Evolutionary conservation across 2,113 vertebrate species (phyloP), one percentile per base, ranked within the genome.

Genomic region (Clarias gariepinus): DNA sequence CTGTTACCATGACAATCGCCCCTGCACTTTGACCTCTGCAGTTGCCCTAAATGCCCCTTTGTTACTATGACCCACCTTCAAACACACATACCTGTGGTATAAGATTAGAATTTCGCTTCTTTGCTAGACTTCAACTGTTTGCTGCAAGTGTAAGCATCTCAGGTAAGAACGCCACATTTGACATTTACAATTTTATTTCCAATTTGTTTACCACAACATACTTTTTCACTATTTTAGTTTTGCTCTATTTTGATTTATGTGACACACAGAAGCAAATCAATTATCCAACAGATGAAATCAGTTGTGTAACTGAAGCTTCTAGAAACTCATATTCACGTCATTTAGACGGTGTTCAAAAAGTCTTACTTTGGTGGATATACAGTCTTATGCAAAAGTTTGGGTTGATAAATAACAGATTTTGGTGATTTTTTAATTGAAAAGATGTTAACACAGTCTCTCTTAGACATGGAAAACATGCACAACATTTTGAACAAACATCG

Each of bases 21-120:
- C 12, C 60, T 82, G 68, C 61, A 83, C 88, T 82, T 87, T 87
- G 73, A 87, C 86, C 86, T 85, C 76, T 71, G 15, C 41, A 41
- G 66, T 18, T 85, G 69, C 57, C 63, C 83, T 87, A 82, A 89
- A 89, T 85, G 55, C 79, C 63, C 71, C 86, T 83, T 87, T 89
- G 83, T 89, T 87, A 47, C n/a, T 64, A 55, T 85, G 60, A 64
- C 60, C 11, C 61, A 64, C 60, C 36, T 82, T 82, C 4, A 60
- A 57, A 74, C 71, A 71, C 74, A 71, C 47, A 57, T 61, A 69
- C 73, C 57, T 82, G 78, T n/a, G 66, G 84, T 83, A 53, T 30
- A 64, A 81, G 66, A 52, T 28, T n/a, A 13, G 52, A 55, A 16
- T 19, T 73, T 33, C 8, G 4, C 28, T 79, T 85, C 61, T 36